phyloP scores from a whole-genome alignment of 1,140 invertebrate genomes.

The Aphelinus certus region DNA sequence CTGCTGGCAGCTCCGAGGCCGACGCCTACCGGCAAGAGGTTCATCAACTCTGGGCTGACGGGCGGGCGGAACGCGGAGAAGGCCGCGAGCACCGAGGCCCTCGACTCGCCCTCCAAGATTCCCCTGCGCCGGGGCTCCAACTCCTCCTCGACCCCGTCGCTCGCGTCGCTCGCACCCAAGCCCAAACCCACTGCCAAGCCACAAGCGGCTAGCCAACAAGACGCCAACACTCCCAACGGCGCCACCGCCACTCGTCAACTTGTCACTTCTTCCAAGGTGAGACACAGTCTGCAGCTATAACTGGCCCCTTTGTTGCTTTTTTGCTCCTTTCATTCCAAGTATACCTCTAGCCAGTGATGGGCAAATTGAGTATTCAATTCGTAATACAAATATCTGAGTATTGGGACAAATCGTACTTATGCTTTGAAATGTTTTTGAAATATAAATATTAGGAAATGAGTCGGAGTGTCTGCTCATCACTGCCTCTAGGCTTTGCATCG shows the following conservation, averaged over 20 bases:
- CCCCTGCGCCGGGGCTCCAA: conserved; percentile 46
- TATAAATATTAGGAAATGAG: too few species aligned
- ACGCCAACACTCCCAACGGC: conserved; percentile 15
- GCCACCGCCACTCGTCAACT: not conserved
- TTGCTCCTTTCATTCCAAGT: not conserved
- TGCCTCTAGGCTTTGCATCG: too few species aligned
- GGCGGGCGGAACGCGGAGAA: conserved; percentile 21
- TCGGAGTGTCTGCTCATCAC: too few species aligned
- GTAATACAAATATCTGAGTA: too few species aligned
- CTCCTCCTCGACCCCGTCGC: conserved; percentile 28
- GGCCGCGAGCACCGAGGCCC: conserved; percentile 39
- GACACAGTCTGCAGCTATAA: not conserved
- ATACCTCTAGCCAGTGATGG: too few species aligned
- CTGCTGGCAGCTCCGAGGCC: conserved; percentile 25
- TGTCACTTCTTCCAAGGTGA: not conserved
- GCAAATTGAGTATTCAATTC: too few species aligned
- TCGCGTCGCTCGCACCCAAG: not conserved
- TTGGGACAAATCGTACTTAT: too few species aligned
- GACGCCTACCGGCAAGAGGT: conserved; percentile 4
- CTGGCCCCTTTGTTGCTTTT: not conserved
- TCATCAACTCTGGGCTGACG: conserved; percentile 33
- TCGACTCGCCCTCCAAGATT: conserved; percentile 56
- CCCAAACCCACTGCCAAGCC: not conserved
- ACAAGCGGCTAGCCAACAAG: not conserved
- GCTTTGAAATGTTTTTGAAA: too few species aligned